Base-by-base conservation (phyloP, 1,140 invertebrate genomes). In the Eurosta solidaginis region DNA sequence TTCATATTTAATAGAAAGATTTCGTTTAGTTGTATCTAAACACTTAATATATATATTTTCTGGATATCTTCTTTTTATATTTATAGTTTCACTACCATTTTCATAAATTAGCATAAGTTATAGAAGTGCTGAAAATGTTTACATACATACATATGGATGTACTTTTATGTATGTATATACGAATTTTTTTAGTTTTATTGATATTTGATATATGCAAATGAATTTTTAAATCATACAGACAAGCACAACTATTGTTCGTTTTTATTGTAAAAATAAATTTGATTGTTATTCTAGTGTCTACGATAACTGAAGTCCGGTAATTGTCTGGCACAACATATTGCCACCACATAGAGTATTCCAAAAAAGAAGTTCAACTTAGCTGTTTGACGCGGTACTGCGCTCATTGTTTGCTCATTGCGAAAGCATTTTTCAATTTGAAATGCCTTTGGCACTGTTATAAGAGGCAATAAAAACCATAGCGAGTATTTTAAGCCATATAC, bases 361-460 rank as follows among this genome's bases (percentile, higher is more conserved):
- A 98, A 93, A 89, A 94, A 94, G 80, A 97, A 92, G 89, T 98
- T 98, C 10, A 98, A 89, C 87, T 94, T 93, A 14, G 96, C 96
- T 44, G 96, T 97, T 88, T 94, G 92, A 82, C 94, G 92, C 1
- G 96, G 96, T 77, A 98, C 93, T 88, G 90, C 90, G 82, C 93
- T 91, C 88, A 97, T 93, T 49, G 92, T 92, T 77, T 93, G 91
- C 45, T 92, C 91, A 81, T 91, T 91, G 74, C 96, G 91, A 87
- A 98, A 98, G 83, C 94, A 92, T 87, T 95, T 95, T 85, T 98
- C 97, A 83, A 97, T 93, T 85, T 93, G 91, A 89, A 98, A 98
- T 42, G 96, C 96, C 79, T 92, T 91, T 20, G 94, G 93, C 78
- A 98, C 89, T 14, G 96, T 98, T 1, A 97, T 88, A 27, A 97